Percentiles rank a stretch among this genome's conserved stretches.
Evolutionary conservation across 2,888 invertebrate species (phyloP).

Genomic region (Dolichopus griseipennis): DNA sequence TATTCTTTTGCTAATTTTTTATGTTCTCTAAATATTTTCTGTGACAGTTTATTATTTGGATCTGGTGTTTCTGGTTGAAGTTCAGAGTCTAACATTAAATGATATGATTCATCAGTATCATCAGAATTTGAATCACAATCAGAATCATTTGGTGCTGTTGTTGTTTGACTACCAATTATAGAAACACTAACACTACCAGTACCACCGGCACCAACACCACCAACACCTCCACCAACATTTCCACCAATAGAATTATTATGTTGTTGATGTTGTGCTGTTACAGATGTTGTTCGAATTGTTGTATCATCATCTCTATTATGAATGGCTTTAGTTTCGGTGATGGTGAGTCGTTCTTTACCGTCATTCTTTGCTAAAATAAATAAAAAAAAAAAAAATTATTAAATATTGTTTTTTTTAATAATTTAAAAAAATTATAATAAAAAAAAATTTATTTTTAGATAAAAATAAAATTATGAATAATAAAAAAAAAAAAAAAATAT

Average conservation of each 20-base stretch:
- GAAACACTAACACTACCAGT: constrained; percentile 12
- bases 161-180: constrained; percentile 14
- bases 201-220: constrained; percentile 15
- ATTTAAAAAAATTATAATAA: constrained; percentile 9
- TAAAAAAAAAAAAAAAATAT: constrained; percentile 7
- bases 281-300: constrained; percentile 14
- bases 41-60: constrained; percentile 64
- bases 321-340: constrained; percentile 37
- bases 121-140: constrained; percentile 27
- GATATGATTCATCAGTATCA: constrained; percentile 46
- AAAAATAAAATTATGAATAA: neutral
- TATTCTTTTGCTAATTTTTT: constrained; percentile 81
- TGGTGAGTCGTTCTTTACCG: constrained; percentile 40
- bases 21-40: constrained; percentile 80
- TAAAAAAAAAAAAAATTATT: constrained; percentile 12
- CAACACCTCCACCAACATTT: constrained; percentile 18
- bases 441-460: neutral
- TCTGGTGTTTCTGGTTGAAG: constrained; percentile 78
- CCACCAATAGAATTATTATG: constrained; percentile 26
- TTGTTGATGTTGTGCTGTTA: neutral
- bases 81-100: constrained; percentile 71
- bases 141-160: constrained; percentile 10
- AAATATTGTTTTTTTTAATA: constrained; percentile 16
- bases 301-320: constrained; percentile 23
- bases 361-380: constrained; percentile 41